These are phyloP conservation scores for Leptoteleia sp. DNA, from an alignment of 1,140 invertebrate genomes.

Conservation along the genomic window DNA sequence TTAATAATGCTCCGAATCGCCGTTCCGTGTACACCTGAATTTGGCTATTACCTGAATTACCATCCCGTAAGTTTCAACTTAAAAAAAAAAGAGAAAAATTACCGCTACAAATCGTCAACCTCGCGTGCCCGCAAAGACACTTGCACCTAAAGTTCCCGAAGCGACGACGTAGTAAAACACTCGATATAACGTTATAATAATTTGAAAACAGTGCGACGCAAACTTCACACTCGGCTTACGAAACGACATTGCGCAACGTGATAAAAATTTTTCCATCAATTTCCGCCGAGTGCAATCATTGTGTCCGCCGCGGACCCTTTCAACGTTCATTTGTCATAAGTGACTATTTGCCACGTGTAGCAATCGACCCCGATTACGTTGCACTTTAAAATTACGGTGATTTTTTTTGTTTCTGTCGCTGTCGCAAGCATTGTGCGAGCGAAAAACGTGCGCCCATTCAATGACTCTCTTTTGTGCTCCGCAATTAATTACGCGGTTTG, in stretches of 20 bases:
- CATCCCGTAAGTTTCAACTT: no score
- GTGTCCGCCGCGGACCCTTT: slow-evolving; percentile 32
- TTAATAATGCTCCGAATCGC: no score
- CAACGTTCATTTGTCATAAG: slow-evolving; percentile 47
- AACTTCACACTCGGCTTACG: slow-evolving; percentile 19
- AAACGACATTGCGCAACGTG: slow-evolving; percentile 24
- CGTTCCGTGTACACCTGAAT: no score
- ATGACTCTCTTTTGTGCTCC: slow-evolving; percentile 18
- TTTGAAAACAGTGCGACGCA: slow-evolving; percentile 15
- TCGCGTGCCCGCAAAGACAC: slow-evolving; percentile 2
- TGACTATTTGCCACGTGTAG: slow-evolving; percentile 26
- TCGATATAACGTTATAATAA: slow-evolving; percentile 33
- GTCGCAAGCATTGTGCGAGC: no score
- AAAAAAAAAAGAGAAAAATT: no score
- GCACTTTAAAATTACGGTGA: slow-evolving; percentile 42
- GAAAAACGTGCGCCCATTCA: no score
- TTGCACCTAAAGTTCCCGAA: slow-evolving; percentile 29
- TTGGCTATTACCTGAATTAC: no score
- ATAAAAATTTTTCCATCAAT: slow-evolving; percentile 53
- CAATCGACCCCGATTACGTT: slow-evolving; percentile 43
- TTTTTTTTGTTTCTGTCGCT: no score
- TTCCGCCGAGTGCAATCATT: slow-evolving; percentile 33
- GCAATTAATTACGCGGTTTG: slow-evolving; percentile 18
- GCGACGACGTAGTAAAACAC: slow-evolving; percentile 15
- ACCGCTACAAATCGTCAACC: no score